Evolutionary conservation across 2,888 invertebrate genomes (phyloP), one percentile per base, ranked within the genome.

Genomic region (Fabriciana adippe): DNA sequence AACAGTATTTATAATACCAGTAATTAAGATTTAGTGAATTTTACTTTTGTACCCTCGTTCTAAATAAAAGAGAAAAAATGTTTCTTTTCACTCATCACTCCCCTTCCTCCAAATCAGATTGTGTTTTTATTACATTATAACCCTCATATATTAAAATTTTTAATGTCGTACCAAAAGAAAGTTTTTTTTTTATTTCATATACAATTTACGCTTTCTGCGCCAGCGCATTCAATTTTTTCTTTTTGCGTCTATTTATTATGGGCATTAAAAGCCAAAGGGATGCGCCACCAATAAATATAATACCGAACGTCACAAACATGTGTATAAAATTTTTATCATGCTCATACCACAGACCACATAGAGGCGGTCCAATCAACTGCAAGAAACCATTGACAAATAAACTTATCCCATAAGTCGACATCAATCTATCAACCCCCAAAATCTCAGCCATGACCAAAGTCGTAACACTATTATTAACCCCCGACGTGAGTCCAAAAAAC

Each of bases 371-470:
- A 0, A 96, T 85, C 62, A 97, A 82, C 81, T 97, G 97, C 18
- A 97, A 82, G 15, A 97, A 88, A 1, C 97, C 97, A 80, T 97
- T 97, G 0, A 97, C 95, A 78, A 97, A 97, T 31, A 97, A 88
- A 75, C 97, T 97, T 54, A 97, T 97, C 2, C 97, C 97, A 75
- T 97, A 97, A 0, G 97, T 96, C 0, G 97, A 97, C 79, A 97
- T 96, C 0, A 97, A 83, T 55, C 96, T 93, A 74, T 97, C 97
- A 0, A 96, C 95, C 0, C 97, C 97, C n/a, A 97, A 86, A 88
- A 97, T 94, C 80, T 97, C 97, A 0, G 97, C 97, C 96, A 97
- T 96, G 0, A 97, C 96, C 50, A 97, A 94, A 0, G 97, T 97
- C 0, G 97, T 97, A 0, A 97, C 95, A 4, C 97, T 97, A 13